Evolutionary conservation across 2,888 invertebrate genomes (phyloP).

Genomic region (Cheilosia impressa): DNA sequence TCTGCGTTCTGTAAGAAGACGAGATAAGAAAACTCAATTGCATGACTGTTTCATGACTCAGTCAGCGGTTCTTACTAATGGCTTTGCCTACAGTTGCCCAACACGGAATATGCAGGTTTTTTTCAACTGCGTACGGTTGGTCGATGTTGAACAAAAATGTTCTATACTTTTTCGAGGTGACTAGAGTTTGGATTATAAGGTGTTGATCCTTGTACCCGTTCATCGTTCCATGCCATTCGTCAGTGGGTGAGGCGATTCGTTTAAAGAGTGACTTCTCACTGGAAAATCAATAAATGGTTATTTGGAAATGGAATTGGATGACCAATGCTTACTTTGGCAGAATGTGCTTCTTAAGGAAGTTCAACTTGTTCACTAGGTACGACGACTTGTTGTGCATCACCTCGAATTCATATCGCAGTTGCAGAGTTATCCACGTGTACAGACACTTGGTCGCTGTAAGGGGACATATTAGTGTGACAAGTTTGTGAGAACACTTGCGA

Average conservation of each 20-base stretch:
- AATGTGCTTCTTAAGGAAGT: constrained; percentile 76
- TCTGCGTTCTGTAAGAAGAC: constrained; percentile 45
- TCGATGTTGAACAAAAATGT: constrained; percentile 48
- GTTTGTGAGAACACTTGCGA: neutral
- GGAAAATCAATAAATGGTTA: neutral
- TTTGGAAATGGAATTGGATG: neutral
- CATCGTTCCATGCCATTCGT: constrained; percentile 54
- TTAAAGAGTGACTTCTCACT: constrained; percentile 57
- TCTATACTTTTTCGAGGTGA: constrained; percentile 40
- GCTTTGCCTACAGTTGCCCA: constrained; percentile 26
- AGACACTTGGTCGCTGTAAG: constrained; percentile 80
- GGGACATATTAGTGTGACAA: neutral
- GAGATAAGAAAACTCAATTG: neutral
- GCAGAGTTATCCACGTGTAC: constrained; percentile 79
- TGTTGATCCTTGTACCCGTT: constrained; percentile 33
- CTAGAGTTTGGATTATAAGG: constrained; percentile 31
- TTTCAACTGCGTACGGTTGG: neutral
- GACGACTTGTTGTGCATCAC: constrained; percentile 51
- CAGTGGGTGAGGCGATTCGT: neutral
- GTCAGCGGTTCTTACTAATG: constrained; percentile 19
- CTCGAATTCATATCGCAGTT: constrained; percentile 81
- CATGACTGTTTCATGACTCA: neutral
- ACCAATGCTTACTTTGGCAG: constrained; percentile 58
- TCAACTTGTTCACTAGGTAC: constrained; percentile 71
- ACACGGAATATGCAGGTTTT: constrained; percentile 14